Conservation (phyloP, 2,113 vertebrate species). For the Columba janthina region DNA sequence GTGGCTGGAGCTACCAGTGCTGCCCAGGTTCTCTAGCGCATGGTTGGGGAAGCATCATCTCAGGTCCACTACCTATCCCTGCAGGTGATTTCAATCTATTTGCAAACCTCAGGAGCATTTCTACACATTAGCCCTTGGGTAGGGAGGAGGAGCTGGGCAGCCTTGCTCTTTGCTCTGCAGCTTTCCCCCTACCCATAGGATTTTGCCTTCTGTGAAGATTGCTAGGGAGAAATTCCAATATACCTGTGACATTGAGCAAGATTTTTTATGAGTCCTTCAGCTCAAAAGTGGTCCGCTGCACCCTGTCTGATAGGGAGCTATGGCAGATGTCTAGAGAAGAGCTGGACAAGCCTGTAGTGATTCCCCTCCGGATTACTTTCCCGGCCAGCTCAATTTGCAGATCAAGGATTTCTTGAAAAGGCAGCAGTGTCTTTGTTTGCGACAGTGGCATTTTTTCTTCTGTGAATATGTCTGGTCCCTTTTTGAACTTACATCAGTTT, state of each 20-base stretch:
- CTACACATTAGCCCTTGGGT: background rate
- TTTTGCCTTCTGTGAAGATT: background rate
- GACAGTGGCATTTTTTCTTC: background rate
- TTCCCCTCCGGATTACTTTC: background rate
- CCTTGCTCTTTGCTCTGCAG: background rate
- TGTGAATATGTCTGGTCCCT: background rate
- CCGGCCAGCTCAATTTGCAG: background rate
- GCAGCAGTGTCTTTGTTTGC: background rate
- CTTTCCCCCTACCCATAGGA: background rate
- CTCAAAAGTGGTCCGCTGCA: background rate
- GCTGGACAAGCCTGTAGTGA: background rate
- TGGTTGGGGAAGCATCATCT: background rate
- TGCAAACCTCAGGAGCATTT: background rate
- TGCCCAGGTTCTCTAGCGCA: background rate
- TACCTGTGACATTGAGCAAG: background rate
- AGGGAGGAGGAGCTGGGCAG: background rate
- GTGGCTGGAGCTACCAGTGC: background rate
- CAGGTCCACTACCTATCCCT: background rate
- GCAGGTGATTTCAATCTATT: background rate
- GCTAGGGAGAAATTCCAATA: background rate
- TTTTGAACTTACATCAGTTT: background rate
- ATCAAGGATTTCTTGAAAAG: slow-evolving; percentile 3
- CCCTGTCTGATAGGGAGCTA: background rate
- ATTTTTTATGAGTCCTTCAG: background rate
- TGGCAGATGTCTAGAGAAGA: background rate